A percentile compares a stretch with the other conserved stretches of the same genome.
phyloP scores from a whole-genome alignment of 2,888 invertebrate genomes.

The Lithophane semibrunnea region DNA sequence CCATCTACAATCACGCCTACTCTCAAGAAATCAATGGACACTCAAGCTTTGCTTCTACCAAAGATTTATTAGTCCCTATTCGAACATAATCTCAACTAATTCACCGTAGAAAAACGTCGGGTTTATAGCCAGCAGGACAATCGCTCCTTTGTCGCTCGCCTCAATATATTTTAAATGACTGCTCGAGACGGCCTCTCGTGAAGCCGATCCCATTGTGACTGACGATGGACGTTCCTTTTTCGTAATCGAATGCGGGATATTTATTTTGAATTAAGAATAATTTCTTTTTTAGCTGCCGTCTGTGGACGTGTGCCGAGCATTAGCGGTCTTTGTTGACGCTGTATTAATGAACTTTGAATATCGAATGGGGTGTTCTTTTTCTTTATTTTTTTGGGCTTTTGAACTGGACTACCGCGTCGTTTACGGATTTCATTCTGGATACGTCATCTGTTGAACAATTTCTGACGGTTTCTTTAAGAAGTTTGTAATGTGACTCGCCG shows the following conservation, averaged over 20 bases:
- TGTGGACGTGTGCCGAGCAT: constrained; percentile 88
- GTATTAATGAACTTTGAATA: constrained; percentile 85
- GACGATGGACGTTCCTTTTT: constrained; percentile 82
- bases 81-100: constrained; percentile 88
- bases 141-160: constrained; percentile 82
- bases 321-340: constrained; percentile 85
- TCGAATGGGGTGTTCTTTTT: constrained; percentile 62
- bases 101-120: constrained; percentile 87
- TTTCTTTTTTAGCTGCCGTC: constrained; percentile 88
- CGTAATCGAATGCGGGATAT: constrained; percentile 79
- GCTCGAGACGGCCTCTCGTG: constrained; percentile 80
- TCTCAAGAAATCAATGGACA: constrained; percentile 85
- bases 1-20: constrained; percentile 85
- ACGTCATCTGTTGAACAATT: constrained; percentile 49
- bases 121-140: constrained; percentile 86
- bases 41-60: constrained; percentile 74
- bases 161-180: constrained; percentile 90
- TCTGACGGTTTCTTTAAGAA: constrained; percentile 11
- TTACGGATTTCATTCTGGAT: constrained; percentile 46
- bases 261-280: constrained; percentile 87
- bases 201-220: constrained; percentile 84
- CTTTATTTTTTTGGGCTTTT: constrained; percentile 65
- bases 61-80: constrained; percentile 89
- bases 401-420: constrained; percentile 78
- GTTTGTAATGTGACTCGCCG: neutral